Base-by-base conservation (phyloP, 2,113 vertebrate genomes). In the Motacilla tschutschensis region DNA sequence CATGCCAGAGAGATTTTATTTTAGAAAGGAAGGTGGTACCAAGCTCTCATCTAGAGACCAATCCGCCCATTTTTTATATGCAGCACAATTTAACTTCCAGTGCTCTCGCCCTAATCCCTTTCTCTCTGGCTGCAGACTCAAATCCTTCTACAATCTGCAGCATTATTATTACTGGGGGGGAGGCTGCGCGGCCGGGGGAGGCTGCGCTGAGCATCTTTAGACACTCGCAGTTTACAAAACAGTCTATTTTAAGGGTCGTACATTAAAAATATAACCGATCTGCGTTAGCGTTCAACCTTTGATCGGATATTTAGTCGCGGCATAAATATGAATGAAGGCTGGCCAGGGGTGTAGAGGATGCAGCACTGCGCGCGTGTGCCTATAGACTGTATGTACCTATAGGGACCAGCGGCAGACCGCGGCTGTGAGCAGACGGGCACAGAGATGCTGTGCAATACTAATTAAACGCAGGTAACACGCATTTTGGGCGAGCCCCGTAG, bases 11-110 rank as follows among this genome's bases (percentile, higher is more conserved):
- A 96, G 97, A 96, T 98, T 98, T 98, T 96, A 97, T 98, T 98
- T 98, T 97, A 98, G 97, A 98, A 97, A 97, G 97, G 97, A 98
- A 98, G 98, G 97, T 98, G 98, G 98, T 97, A 97, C 97, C 98
- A 97, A 96, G 95, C 96, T 97, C 96, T 96, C 96, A 98, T 96
- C 97, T 97, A 95, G 96, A 97, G 96, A 97, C 97, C 95, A 98
- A 97, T 97, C 98, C 98, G 98, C 98, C 98, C 98, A 97, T 98
- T 96, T 97, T 98, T 98, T 97, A 98, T 96, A 98, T 98, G 98
- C 98, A 98, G 98, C 98, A 97, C 98, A 97, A 97, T 98, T 98
- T 97, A 98, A 99, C 98, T 98, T 98, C 96, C 97, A 96, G 96
- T 93, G 96, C 98, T 98, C 96, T 98, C 97, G 95, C 94, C 96